Conservation (phyloP, 2,888 invertebrate genomes). For the Cephonodes hylas region DNA sequence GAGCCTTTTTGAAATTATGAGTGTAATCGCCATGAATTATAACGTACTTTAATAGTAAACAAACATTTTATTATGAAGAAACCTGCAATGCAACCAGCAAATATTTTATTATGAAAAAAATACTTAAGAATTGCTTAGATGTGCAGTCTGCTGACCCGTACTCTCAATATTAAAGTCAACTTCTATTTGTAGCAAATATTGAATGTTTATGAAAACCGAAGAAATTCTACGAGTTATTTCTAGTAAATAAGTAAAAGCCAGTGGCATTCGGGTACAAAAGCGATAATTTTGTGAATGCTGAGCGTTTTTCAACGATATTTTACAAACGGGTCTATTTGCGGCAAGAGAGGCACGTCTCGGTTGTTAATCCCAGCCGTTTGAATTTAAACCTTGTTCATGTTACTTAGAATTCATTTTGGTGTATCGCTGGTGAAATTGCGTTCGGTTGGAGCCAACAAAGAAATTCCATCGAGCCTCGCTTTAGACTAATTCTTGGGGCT, state of each 20-base stretch:
- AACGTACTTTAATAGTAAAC: too few species aligned
- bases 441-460: slow-evolving; percentile 35
- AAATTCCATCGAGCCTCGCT: slow-evolving; percentile 38
- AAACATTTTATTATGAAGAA: too few species aligned
- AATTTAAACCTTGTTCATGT: slow-evolving; percentile 23
- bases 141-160: neutral
- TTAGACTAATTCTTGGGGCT: slow-evolving; percentile 27
- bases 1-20: too few species aligned
- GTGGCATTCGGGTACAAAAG: neutral
- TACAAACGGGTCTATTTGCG: slow-evolving; percentile 39
- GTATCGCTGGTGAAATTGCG: slow-evolving; percentile 5
- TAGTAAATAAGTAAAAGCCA: neutral
- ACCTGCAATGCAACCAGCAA: too few species aligned
- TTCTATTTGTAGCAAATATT: neutral
- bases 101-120: too few species aligned
- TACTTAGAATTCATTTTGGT: slow-evolving; percentile 18
- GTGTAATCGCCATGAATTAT: too few species aligned
- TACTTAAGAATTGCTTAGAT: too few species aligned
- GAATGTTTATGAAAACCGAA: neutral
- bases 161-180: neutral
- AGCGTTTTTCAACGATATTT: slow-evolving; percentile 25
- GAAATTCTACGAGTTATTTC: neutral
- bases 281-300: neutral
- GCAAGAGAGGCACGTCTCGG: slow-evolving; percentile 22
- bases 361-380: neutral